Evolutionary conservation across 2,797 vertebrate genomes (phyloP).

Genomic region (Anisognathus igniventris): DNA sequence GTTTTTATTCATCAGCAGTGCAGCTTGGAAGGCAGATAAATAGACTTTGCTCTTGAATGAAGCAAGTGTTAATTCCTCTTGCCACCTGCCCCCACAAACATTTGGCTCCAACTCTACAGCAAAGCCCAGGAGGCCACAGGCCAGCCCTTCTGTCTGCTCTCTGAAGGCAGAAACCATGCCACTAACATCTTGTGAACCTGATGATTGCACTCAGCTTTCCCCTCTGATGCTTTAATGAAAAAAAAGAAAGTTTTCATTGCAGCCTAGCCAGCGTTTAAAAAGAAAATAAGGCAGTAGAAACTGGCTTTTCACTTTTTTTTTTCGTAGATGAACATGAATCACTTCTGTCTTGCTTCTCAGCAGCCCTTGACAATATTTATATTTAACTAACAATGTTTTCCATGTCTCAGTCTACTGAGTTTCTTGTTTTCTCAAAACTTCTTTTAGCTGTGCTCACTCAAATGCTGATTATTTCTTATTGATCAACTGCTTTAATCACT

Average conservation of each 20-base stretch:
- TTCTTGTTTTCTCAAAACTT: neutral
- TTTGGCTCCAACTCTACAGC: neutral
- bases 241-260: neutral
- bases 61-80: slow-evolving; percentile 29
- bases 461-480: neutral
- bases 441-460: neutral
- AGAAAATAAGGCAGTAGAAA: neutral
- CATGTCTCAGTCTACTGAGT: neutral
- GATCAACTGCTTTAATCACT: neutral
- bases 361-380: neutral
- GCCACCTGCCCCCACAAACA: slow-evolving; percentile 21
- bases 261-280: neutral
- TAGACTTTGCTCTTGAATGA: slow-evolving; percentile 25
- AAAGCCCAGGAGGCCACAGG: neutral
- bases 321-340: neutral
- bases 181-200: neutral
- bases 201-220: neutral
- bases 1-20: neutral
- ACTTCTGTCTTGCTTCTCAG: neutral
- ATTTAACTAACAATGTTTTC: slow-evolving; percentile 21
- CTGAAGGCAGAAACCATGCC: neutral
- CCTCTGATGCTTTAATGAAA: neutral
- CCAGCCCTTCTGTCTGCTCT: neutral
- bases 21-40: slow-evolving; percentile 6
- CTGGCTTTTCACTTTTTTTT: neutral